phyloP scores from a whole-genome alignment of 2,113 vertebrate genomes.

The Ahaetulla prasina region DNA sequence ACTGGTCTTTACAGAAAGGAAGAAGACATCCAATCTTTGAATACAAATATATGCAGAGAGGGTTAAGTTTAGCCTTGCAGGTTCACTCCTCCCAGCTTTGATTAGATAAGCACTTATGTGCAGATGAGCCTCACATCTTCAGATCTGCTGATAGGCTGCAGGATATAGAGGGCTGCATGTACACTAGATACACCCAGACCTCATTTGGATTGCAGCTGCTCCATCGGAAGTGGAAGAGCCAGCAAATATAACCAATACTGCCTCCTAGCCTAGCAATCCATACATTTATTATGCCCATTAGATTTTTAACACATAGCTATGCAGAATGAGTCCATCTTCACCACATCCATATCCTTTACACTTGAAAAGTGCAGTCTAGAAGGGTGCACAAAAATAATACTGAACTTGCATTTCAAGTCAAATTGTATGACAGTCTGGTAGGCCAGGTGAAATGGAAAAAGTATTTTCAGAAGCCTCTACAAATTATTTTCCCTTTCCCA shows the following conservation, averaged over 20 bases:
- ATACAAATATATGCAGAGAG: neutral
- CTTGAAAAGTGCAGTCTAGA: neutral
- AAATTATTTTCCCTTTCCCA: neutral
- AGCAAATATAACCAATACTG: neutral
- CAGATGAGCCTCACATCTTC: neutral
- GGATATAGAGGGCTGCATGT: neutral
- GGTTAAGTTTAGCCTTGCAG: neutral
- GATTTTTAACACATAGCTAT: too few species aligned
- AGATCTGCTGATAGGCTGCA: neutral
- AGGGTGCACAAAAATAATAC: neutral
- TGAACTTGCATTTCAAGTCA: neutral
- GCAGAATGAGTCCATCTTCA: neutral
- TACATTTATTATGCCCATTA: neutral
- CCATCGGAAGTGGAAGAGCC: neutral
- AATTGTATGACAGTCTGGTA: neutral
- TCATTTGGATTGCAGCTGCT: neutral
- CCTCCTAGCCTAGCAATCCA: neutral
- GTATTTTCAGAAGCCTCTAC: neutral
- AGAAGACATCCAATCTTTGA: neutral
- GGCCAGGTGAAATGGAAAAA: neutral
- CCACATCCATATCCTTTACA: neutral
- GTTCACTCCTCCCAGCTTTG: neutral
- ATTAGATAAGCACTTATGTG: neutral
- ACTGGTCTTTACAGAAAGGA: neutral
- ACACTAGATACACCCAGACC: neutral